A percentile compares a stretch with the other conserved stretches of the same genome.
Evolutionary conservation across 2,797 vertebrate genomes (phyloP).

Genomic region (Natrix natrix): DNA sequence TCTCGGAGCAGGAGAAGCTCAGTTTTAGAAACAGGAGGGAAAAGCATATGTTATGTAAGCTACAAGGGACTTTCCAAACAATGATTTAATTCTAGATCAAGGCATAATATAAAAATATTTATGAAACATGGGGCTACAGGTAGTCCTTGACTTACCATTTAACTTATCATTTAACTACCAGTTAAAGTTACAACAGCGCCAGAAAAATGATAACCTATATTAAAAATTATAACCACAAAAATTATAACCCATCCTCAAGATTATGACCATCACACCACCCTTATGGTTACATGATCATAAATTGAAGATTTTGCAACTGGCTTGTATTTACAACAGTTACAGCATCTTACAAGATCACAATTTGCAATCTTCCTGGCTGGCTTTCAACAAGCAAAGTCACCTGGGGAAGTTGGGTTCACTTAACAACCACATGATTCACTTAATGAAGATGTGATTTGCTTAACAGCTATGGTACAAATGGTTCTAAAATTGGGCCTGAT

Average conservation of each 20-base stretch:
- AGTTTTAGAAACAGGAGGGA: background rate
- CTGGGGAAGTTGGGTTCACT: background rate
- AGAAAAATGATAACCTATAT: background rate
- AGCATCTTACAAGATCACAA: background rate
- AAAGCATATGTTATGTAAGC: background rate
- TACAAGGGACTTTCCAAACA: background rate
- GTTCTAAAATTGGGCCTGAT: background rate
- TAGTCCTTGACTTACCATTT: background rate
- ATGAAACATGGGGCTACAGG: background rate
- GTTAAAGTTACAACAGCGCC: background rate
- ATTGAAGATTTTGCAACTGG: background rate
- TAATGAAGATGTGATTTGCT: background rate
- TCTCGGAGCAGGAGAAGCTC: background rate
- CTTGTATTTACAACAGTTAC: background rate
- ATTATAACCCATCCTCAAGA: background rate
- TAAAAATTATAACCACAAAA: too few relatives aligned
- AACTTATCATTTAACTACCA: background rate
- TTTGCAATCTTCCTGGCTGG: background rate
- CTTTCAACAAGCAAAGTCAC: background rate
- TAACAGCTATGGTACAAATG: background rate
- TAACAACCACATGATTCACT: background rate
- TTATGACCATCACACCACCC: background rate
- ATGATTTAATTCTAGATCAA: background rate
- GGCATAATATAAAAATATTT: background rate
- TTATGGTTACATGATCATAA: background rate